Evolutionary conservation across 2,888 invertebrate genomes (phyloP), one percentile per base, ranked within the genome.

Genomic region (Allygus modestus): DNA sequence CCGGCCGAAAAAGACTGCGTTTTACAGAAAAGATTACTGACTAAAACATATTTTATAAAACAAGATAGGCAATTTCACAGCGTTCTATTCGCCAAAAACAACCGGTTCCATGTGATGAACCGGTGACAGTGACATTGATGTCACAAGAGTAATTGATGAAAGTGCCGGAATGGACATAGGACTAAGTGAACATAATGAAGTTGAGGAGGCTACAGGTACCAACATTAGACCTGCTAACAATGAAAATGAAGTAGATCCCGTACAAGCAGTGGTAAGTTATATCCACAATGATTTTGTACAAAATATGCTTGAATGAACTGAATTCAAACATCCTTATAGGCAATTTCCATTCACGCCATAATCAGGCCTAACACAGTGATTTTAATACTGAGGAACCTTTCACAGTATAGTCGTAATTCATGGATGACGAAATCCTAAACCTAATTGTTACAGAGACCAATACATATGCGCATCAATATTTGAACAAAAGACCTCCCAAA

Each of bases 381-480:
- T 86, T 87, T 58, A 85, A 84, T 28, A 46, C 46, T 46, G 46
- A 75, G 77, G 65, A 81, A 82, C n/a, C 83, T 84, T 61, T 83
- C 81, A 85, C 12, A 31, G 84, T 86, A 81, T 83, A 69, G 37
- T 83, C 37, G 81, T 85, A 79, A 69, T 46, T 87, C 1, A 73
- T 85, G 46, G 86, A 86, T 81, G n/a, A n/a, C n/a, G 82, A 81
- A 69, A 69, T 87, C 58, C 82, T 86, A 85, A 75, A 69, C 58
- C 65, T 86, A 61, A 73, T 86, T 77, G 86, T 86, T 28, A 77
- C 84, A 58, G 85, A 86, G 20, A 86, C 86, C 17, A 88, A 87
- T 79, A 86, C 84, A 83, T 87, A 86, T 85, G 87, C 87, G 41
- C 85, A 87, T 41, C 86, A 87, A 85, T 88, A 87, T 86, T 86